Evolutionary conservation across 1,140 invertebrate species (phyloP).

Genomic region (Drosophila grimshawi): DNA sequence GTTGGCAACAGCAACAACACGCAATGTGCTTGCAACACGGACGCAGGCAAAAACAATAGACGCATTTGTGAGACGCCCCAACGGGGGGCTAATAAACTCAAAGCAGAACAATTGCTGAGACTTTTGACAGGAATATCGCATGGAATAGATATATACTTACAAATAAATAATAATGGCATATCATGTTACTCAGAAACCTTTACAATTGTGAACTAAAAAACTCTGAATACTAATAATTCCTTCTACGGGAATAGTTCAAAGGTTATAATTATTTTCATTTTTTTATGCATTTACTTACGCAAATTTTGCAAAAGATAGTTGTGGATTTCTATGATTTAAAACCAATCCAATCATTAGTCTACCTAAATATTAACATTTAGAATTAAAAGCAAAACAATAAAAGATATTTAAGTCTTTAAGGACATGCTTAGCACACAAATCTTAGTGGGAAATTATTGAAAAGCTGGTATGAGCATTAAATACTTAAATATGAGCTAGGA

Average conservation of each 20-base stretch:
- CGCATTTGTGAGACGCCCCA: slow-evolving; percentile 73
- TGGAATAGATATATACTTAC: slow-evolving; percentile 12
- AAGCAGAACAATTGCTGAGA: slow-evolving; percentile 66
- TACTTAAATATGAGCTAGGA: slow-evolving; percentile 40
- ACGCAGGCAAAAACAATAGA: slow-evolving; percentile 67
- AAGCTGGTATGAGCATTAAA: slow-evolving; percentile 15
- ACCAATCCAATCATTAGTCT: no score
- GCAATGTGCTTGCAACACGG: slow-evolving; percentile 53
- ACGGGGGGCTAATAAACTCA: slow-evolving; percentile 79
- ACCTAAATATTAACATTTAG: no score
- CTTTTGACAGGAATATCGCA: slow-evolving; percentile 52
- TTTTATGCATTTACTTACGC: no score
- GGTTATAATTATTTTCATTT: no score
- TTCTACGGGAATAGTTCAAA: not conserved
- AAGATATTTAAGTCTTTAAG: no score
- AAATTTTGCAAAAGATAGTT: no score
- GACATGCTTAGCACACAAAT: slow-evolving; percentile 3
- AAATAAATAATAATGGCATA: slow-evolving; percentile 13
- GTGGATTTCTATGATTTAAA: no score
- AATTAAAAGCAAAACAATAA: no score
- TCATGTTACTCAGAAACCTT: slow-evolving; percentile 33
- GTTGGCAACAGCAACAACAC: slow-evolving; percentile 32
- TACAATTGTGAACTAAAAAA: not conserved
- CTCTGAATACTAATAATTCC: not conserved
- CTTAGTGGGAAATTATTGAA: slow-evolving; percentile 38